Evolutionary conservation across 2,888 invertebrate genomes (phyloP), one percentile per base, ranked within the genome.

Genomic region (Candidula unifasciata): DNA sequence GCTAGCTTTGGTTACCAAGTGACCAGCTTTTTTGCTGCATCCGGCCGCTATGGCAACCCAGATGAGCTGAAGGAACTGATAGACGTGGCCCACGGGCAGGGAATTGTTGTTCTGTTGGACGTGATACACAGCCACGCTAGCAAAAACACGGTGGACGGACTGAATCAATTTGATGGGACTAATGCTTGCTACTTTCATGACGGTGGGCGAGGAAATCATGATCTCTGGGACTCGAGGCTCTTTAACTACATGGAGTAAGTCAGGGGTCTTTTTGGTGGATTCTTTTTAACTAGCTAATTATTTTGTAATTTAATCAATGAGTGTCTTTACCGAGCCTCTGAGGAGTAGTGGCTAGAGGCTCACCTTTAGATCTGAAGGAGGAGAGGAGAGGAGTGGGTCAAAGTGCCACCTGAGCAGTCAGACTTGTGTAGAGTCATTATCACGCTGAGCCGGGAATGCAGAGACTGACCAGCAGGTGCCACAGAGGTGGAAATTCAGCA

Each of bases 81-180:
- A 80, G 99, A 99, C 94, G 95, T 95, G 64, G 99, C 99, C 0
- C 99, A 99, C 94, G 95, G 96, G 83, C 93, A 96, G 89, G 98
- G 98, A 0, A 94, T 99, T 0, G 96, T 96, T 91, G 98, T 99
- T 8, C 94, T 99, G 1, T 95, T 99, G 21, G 99, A 99, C 94
- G 96, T 99, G 74, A 99, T 99, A 0, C 99, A 99, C 94, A 99
- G 99, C 0, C 99, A 99, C 94, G 99, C 99, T 0, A 99, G 98
- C 87, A 99, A 99, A 95, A 99, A 99, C 94, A 97, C 97, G 0
- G 95, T 97, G 87, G 99, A 99, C 93, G 99, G 99, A 0, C 95
- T 99, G 60, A 99, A 99, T 94, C 96, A 97, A 94, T 99, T 98
- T 94, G 99, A 99, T 93, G 99, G 99, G 6, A 98, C 98, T 5